phyloP scores from a whole-genome alignment of 2,888 invertebrate genomes.

The Sesia apiformis region DNA sequence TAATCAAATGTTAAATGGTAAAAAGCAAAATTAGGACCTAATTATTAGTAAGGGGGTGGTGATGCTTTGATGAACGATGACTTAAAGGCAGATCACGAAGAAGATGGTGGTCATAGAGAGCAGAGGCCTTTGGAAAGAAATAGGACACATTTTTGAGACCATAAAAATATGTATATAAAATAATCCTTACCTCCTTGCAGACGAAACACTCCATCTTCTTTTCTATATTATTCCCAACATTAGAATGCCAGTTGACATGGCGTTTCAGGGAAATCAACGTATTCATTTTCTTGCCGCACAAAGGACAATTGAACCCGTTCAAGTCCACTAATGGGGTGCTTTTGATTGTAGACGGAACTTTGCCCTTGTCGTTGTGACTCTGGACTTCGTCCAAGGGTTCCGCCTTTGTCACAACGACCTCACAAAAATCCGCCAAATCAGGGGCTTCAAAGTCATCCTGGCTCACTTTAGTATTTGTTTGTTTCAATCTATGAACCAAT shows the following conservation, averaged over 20 bases:
- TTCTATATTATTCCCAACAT: slow-evolving; percentile 49
- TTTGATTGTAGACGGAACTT: slow-evolving; percentile 36
- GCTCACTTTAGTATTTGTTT: slow-evolving; percentile 30
- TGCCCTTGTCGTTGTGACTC: slow-evolving; percentile 65
- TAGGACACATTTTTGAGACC: no score
- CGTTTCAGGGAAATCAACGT: slow-evolving; percentile 57
- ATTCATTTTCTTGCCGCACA: slow-evolving; percentile 60
- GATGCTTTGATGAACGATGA: no score
- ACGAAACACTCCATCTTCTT: slow-evolving; percentile 55
- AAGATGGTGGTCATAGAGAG: no score
- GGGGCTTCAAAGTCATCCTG: slow-evolving; percentile 17
- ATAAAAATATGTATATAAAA: neutral
- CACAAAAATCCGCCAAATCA: slow-evolving; percentile 71
- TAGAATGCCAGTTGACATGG: slow-evolving; percentile 63
- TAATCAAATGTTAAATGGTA: no score
- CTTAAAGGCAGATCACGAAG: no score
- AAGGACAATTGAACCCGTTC: slow-evolving; percentile 56
- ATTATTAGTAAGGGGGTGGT: no score
- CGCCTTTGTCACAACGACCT: slow-evolving; percentile 72
- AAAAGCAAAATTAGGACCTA: no score
- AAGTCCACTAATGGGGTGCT: slow-evolving; percentile 31
- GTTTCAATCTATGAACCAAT: slow-evolving; percentile 44
- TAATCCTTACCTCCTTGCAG: slow-evolving; percentile 52
- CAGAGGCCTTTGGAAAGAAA: no score
- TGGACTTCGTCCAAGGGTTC: slow-evolving; percentile 66